Evolutionary conservation across 2,888 invertebrate genomes (phyloP).

Genomic region (Nebria salina): DNA sequence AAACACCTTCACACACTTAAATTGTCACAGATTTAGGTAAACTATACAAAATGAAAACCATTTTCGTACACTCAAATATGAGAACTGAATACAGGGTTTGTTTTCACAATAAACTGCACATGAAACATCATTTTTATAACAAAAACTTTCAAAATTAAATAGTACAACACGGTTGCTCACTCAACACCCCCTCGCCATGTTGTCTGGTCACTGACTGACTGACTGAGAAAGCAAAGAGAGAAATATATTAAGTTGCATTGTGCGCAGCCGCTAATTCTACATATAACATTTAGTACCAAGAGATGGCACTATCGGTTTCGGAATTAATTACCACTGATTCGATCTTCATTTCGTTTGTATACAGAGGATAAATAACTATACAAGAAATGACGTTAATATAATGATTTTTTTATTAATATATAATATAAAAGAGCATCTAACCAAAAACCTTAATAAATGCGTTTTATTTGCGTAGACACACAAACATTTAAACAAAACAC

Average conservation of each 20-base stretch:
- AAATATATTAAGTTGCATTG: background rate
- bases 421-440: background rate
- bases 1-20: constrained; percentile 39
- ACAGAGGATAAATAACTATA: too few relatives aligned
- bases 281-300: background rate
- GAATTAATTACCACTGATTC: too few relatives aligned
- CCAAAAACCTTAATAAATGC: background rate
- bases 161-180: constrained; percentile 33
- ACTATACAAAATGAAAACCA: constrained; percentile 29
- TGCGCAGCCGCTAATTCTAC: background rate
- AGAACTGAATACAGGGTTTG: constrained; percentile 11
- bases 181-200: constrained; percentile 40
- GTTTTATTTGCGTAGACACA: background rate
- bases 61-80: constrained; percentile 20
- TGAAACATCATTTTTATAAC: constrained; percentile 30
- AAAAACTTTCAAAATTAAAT: constrained; percentile 33
- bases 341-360: too few relatives aligned
- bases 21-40: constrained; percentile 32
- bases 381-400: too few relatives aligned
- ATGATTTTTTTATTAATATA: too few relatives aligned
- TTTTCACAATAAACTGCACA: constrained; percentile 33
- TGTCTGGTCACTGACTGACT: constrained; percentile 45
- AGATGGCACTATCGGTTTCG: background rate
- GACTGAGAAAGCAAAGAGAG: constrained; percentile 16
- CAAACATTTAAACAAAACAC: background rate